Evolutionary conservation across 2,888 invertebrate genomes (phyloP).

Genomic region (Macrosoma leucophasiata): DNA sequence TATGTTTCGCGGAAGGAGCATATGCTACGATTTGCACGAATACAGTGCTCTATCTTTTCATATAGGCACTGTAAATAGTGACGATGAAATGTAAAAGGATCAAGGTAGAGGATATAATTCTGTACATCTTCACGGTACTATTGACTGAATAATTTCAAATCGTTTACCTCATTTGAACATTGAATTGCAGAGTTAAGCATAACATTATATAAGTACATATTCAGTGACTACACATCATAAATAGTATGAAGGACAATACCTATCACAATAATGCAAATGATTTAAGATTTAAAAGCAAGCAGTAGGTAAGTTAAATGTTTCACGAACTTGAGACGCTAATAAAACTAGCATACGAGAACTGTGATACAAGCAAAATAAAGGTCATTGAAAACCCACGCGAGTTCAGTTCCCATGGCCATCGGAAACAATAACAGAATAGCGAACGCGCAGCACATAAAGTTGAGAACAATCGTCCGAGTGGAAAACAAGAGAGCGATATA

Average conservation of each 20-base stretch:
- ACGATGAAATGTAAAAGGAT: slow-evolving; percentile 45
- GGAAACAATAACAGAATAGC: slow-evolving; percentile 63
- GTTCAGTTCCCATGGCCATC: slow-evolving; percentile 55
- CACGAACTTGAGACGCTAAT: slow-evolving; percentile 17
- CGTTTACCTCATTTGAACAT: slow-evolving; percentile 50
- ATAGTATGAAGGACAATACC: no score
- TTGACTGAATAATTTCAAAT: slow-evolving; percentile 46
- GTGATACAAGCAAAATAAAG: slow-evolving; percentile 44
- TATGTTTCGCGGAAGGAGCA: no score
- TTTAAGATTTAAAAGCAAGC: no score
- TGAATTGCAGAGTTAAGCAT: slow-evolving; percentile 38
- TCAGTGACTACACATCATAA: no score
- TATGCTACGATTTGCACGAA: no score
- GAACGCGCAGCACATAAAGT: slow-evolving; percentile 54
- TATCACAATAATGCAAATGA: not conserved
- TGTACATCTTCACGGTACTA: slow-evolving; percentile 41
- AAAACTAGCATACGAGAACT: no score
- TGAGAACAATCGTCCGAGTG: slow-evolving; percentile 65
- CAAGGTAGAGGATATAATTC: slow-evolving; percentile 48
- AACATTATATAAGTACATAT: no score
- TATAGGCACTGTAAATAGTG: slow-evolving; percentile 21
- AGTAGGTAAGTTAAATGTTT: no score
- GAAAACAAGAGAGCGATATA: slow-evolving; percentile 70
- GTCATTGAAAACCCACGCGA: slow-evolving; percentile 48
- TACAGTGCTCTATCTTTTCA: no score